These are phyloP conservation scores for Rhynchomys soricoides DNA, from an alignment of 2,113 vertebrate genomes.

Conservation along the genomic window DNA sequence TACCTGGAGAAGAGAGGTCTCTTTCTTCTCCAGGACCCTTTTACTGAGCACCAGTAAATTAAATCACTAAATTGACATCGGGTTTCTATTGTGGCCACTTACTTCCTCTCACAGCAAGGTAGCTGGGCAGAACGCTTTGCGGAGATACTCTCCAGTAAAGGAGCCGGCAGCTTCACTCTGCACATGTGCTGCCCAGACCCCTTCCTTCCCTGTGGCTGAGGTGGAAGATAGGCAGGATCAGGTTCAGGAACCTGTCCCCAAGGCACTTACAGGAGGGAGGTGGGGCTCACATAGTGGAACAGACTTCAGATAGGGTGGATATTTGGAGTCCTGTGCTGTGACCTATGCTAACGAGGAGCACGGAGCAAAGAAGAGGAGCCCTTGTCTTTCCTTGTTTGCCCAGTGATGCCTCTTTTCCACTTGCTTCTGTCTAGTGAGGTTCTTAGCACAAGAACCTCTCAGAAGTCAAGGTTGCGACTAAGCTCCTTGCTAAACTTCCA, in stretches of 20 bases:
- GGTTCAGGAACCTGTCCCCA: neutral
- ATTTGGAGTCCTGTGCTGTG: neutral
- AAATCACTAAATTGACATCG: constrained; percentile 9
- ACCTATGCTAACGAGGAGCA: neutral
- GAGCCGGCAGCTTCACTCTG: neutral
- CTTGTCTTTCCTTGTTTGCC: neutral
- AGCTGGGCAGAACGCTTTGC: neutral
- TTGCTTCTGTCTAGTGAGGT: neutral
- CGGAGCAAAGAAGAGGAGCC: neutral
- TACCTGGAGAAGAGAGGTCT: neutral
- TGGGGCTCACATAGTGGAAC: neutral
- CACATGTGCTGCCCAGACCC: neutral
- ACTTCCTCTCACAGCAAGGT: neutral
- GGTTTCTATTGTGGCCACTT: neutral
- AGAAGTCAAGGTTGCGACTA: neutral
- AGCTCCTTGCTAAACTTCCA: neutral
- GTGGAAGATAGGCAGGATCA: neutral
- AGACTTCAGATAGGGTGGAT: neutral
- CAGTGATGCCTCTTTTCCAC: neutral
- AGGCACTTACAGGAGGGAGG: neutral
- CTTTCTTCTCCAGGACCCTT: neutral
- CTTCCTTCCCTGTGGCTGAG: neutral
- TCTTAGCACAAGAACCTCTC: neutral
- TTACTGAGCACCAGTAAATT: neutral
- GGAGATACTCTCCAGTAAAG: neutral